Conservation (phyloP, 2,888 invertebrate genomes). For the Drosophila lutescens region DNA sequence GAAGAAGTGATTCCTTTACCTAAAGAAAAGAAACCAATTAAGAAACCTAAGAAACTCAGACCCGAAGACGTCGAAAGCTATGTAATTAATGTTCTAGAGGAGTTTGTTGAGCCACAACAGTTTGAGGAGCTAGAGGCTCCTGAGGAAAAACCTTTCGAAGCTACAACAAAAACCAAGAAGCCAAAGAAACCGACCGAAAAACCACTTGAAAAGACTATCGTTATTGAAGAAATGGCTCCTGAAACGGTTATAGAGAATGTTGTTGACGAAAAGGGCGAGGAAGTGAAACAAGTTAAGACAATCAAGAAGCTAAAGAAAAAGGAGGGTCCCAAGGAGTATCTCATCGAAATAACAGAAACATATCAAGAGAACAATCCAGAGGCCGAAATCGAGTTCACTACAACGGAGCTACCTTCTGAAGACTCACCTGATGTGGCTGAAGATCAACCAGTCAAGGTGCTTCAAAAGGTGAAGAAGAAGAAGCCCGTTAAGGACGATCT, state of each 20-base stretch:
- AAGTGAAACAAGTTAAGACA: slow-evolving; percentile 80
- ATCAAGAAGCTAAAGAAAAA: slow-evolving; percentile 82
- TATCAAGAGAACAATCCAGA: slow-evolving; percentile 83
- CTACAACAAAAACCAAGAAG: slow-evolving; percentile 35
- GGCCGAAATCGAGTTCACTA: slow-evolving; percentile 83
- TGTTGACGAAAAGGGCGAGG: slow-evolving; percentile 74
- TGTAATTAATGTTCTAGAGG: slow-evolving; percentile 45
- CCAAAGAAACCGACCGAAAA: slow-evolving; percentile 41
- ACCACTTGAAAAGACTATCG: slow-evolving; percentile 49
- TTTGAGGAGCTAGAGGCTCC: neutral
- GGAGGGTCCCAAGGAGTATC: slow-evolving; percentile 83
- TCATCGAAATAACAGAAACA: slow-evolving; percentile 81
- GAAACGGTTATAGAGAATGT: slow-evolving; percentile 83
- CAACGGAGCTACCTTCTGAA: slow-evolving; percentile 68
- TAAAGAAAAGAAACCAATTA: slow-evolving; percentile 27
- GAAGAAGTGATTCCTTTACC: slow-evolving; percentile 18
- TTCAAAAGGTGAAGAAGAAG: slow-evolving; percentile 73
- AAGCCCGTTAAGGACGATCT: slow-evolving; percentile 80
- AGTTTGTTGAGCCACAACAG: slow-evolving; percentile 11
- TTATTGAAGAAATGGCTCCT: slow-evolving; percentile 74
- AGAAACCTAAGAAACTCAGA: slow-evolving; percentile 57
- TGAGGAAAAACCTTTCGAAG: slow-evolving; percentile 13
- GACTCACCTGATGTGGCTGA: slow-evolving; percentile 30
- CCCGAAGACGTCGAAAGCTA: slow-evolving; percentile 66
- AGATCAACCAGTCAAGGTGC: slow-evolving; percentile 59